A percentile compares a stretch with the other conserved stretches of the same genome.
These are phyloP conservation scores for Hoplostethus mediterraneus DNA, from an alignment of 2,797 vertebrate genomes.

Conservation along the genomic window DNA sequence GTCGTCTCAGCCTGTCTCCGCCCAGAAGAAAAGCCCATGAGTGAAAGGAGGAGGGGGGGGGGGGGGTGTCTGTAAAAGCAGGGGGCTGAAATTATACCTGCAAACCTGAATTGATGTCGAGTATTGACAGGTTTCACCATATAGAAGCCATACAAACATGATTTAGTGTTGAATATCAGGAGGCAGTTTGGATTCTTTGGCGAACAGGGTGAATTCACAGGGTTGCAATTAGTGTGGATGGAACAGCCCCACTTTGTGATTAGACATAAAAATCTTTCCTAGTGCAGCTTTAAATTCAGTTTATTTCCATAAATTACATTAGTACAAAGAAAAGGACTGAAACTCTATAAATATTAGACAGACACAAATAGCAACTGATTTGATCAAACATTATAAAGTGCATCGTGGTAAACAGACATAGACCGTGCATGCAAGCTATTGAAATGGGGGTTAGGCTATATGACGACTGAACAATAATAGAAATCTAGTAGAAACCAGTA, in stretches of 20 bases:
- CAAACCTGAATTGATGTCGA: too few relatives aligned
- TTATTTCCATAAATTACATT: slow-evolving; percentile 33
- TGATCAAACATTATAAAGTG: slow-evolving; percentile 61
- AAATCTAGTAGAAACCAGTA: slow-evolving; percentile 71
- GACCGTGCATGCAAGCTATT: slow-evolving; percentile 50
- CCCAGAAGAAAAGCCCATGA: too few relatives aligned
- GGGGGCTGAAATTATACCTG: too few relatives aligned
- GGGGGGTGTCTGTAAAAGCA: too few relatives aligned
- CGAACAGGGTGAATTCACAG: slow-evolving; percentile 2
- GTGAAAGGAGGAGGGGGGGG: too few relatives aligned
- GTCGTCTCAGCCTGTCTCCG: too few relatives aligned
- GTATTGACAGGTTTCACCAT: too few relatives aligned
- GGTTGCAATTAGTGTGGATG: not conserved
- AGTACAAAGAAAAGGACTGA: slow-evolving; percentile 28
- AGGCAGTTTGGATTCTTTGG: too few relatives aligned
- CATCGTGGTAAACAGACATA: slow-evolving; percentile 38
- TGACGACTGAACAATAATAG: slow-evolving; percentile 34
- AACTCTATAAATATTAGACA: slow-evolving; percentile 17
- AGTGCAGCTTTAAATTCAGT: slow-evolving; percentile 54
- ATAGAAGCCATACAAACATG: too few relatives aligned
- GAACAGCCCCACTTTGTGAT: not conserved
- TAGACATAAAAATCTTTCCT: slow-evolving; percentile 15
- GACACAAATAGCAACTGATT: slow-evolving; percentile 43
- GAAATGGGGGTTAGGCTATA: slow-evolving; percentile 48
- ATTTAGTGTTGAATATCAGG: too few relatives aligned